A percentile compares a stretch with the other conserved stretches of the same genome.
These are phyloP conservation scores for Hemaris fuciformis DNA, from an alignment of 2,888 invertebrate species.

Conservation along the genomic window DNA sequence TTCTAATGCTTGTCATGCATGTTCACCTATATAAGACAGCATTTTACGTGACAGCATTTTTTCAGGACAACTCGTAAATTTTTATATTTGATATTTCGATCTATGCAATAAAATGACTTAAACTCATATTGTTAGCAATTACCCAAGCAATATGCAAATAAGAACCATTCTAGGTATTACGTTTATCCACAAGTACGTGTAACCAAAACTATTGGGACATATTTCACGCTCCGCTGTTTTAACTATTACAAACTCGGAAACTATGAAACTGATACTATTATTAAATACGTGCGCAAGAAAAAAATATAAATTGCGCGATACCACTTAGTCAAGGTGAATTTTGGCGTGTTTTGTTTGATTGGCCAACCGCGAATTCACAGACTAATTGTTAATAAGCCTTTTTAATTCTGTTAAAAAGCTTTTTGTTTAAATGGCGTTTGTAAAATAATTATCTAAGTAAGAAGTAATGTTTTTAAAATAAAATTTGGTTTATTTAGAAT, in stretches of 20 bases:
- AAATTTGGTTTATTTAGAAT: too few relatives aligned
- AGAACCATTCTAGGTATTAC: neutral
- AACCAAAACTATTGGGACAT: conserved; percentile 45
- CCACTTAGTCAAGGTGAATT: neutral
- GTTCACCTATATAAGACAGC: too few relatives aligned
- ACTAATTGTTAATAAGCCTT: neutral
- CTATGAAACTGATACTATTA: conserved; percentile 24
- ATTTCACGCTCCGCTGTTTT: conserved; percentile 43
- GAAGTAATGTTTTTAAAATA: too few relatives aligned
- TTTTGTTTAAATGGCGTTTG: too few relatives aligned
- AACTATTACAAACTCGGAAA: conserved; percentile 30
- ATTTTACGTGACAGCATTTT: too few relatives aligned
- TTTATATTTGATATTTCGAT: too few relatives aligned
- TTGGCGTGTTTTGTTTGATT: neutral
- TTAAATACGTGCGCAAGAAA: conserved; percentile 14
- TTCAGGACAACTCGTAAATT: too few relatives aligned
- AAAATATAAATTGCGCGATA: conserved; percentile 17
- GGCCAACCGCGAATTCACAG: neutral
- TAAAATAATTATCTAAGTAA: too few relatives aligned
- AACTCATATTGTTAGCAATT: too few relatives aligned
- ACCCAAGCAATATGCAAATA: too few relatives aligned
- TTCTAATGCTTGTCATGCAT: too few relatives aligned
- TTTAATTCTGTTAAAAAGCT: neutral
- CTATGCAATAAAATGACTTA: too few relatives aligned
- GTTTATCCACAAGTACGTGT: neutral